Conservation (phyloP, 2,888 invertebrate genomes). For the Eremobia ochroleuca region DNA sequence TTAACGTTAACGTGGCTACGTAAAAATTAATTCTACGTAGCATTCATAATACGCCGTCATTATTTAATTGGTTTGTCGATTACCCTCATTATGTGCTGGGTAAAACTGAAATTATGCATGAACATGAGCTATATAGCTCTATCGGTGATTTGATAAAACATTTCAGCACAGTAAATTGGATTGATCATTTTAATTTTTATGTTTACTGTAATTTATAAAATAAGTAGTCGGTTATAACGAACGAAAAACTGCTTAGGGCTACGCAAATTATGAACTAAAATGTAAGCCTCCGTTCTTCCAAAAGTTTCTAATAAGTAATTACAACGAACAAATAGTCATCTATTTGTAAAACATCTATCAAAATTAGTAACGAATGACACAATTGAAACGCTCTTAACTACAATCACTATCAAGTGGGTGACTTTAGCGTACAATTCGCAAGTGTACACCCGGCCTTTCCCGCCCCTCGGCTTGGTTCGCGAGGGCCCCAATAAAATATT, state of each 20-base stretch:
- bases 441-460: conserved; percentile 74
- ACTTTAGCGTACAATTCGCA: conserved; percentile 50
- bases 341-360: conserved; percentile 8
- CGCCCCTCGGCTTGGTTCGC: conserved; percentile 74
- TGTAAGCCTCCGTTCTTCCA: not conserved
- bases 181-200: not conserved
- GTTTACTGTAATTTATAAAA: not conserved
- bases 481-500: conserved; percentile 87
- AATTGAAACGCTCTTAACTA: conserved; percentile 16
- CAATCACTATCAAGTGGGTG: conserved; percentile 37
- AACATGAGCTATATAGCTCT: not conserved
- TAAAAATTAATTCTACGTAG: conserved; percentile 20
- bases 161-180: conserved; percentile 14
- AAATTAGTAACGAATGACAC: conserved; percentile 17
- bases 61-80: conserved; percentile 34
- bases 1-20: conserved; percentile 7
- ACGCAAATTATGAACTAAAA: not conserved
- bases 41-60: conserved; percentile 36
- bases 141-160: conserved; percentile 26
- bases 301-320: not conserved
- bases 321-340: not conserved
- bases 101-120: conserved; percentile 49
- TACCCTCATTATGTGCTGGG: conserved; percentile 34
- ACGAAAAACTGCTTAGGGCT: no score
- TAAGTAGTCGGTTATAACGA: not conserved